phyloP scores from a whole-genome alignment of 2,797 vertebrate genomes.

The Adelosebastes latens region DNA sequence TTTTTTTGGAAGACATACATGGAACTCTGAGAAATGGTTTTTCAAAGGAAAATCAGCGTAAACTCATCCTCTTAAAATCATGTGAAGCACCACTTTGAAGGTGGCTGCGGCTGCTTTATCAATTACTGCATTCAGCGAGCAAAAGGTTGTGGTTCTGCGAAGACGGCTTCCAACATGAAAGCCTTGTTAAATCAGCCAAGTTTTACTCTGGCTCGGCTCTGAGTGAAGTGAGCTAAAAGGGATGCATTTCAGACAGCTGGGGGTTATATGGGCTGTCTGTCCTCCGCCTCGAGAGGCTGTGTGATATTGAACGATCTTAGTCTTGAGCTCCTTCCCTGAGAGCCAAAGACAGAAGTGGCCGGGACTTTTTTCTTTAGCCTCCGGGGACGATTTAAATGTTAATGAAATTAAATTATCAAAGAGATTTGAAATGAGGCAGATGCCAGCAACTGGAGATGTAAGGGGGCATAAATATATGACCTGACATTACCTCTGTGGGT shows the following conservation, averaged over 20 bases:
- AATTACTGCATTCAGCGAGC: neutral
- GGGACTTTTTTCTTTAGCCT: neutral
- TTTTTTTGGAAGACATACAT: constrained; percentile 9
- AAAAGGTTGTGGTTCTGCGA: neutral
- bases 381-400: constrained; percentile 26
- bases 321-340: neutral
- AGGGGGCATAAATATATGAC: neutral
- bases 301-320: neutral
- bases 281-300: constrained; percentile 1
- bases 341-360: neutral
- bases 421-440: constrained; percentile 5
- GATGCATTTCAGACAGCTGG: neutral
- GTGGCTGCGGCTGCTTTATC: neutral
- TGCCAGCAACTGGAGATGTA: constrained; percentile 2
- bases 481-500: neutral
- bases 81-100: constrained; percentile 9
- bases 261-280: neutral
- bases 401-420: constrained; percentile 35
- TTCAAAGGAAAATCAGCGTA: constrained; percentile 1
- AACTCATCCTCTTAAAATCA: neutral
- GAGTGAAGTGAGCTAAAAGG: neutral
- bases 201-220: constrained; percentile 2
- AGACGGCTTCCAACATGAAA: constrained; percentile 7
- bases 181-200: neutral
- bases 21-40: neutral